phyloP scores from a whole-genome alignment of 2,888 invertebrate species.

The Nomada hirtipes region DNA sequence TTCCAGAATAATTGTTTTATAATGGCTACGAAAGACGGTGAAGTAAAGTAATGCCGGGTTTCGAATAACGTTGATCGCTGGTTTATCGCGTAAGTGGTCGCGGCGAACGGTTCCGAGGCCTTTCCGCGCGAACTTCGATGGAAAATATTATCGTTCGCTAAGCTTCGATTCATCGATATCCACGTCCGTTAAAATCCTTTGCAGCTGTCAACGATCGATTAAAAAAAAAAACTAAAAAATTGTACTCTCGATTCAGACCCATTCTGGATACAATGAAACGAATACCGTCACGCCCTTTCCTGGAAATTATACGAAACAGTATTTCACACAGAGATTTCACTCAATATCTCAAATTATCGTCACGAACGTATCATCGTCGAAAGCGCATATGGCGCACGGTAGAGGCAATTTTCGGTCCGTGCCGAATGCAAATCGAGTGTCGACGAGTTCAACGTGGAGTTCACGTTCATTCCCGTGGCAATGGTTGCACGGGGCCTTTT shows the following conservation, averaged over 20 bases:
- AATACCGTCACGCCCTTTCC: neutral
- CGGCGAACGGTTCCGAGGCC: conserved; percentile 33
- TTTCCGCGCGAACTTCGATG: conserved; percentile 6
- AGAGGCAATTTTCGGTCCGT: conserved; percentile 41
- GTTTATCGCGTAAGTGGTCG: conserved; percentile 42
- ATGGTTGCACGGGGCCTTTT: neutral
- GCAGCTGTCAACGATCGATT: conserved; percentile 1
- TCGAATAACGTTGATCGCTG: conserved; percentile 24
- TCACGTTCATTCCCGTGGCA: conserved; percentile 8
- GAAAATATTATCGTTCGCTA: conserved; percentile 23
- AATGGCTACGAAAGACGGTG: conserved; percentile 47
- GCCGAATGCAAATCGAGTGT: conserved; percentile 45
- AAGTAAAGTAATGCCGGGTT: conserved; percentile 34
- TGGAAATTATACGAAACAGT: too few species aligned
- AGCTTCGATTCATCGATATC: neutral
- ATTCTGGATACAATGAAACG: neutral
- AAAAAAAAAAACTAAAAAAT: too few species aligned
- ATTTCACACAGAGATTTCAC: neutral
- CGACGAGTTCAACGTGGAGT: conserved; percentile 50
- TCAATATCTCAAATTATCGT: too few species aligned
- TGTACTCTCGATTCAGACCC: neutral
- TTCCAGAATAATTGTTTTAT: conserved; percentile 40
- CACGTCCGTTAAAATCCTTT: neutral
- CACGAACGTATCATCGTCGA: neutral
- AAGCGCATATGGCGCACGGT: neutral